Evolutionary conservation across 37 sponge, comb jelly and placozoan species (phyloP), one percentile per base, ranked within the genome.

Genomic region (Lycopodina hypogea): DNA sequence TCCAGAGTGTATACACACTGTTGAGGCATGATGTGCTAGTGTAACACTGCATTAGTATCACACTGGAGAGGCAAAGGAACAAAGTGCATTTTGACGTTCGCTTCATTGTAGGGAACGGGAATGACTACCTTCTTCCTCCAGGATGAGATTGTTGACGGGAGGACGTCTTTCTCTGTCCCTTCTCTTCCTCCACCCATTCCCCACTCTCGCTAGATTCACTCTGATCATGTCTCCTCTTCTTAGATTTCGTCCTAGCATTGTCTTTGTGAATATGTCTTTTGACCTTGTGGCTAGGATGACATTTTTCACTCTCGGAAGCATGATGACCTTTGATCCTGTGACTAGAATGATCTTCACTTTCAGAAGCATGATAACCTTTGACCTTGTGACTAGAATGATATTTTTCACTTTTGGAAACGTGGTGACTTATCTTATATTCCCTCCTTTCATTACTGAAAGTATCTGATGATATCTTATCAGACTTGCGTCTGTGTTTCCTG

Each of bases 401-500:
- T 70, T 40, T 70, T 22, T 45, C 28, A 41, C 71, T 70, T 2
- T 28, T 24, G 33, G n/a, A 29, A 18, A 55, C 58, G 22, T n/a
- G 11, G 11, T 42, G 50, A 1, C 35, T 36, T 26, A 35, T 3
- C 77, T 40, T 58, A 4, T 50, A 15, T 56, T 70, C 66, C 65
- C 55, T 77, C 53, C 33, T 50, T 66, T 51, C 71, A 69, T 71
- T 26, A 56, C 50, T 34, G 56, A 19, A 32, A 24, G 68, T 55
- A 58, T 68, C 84, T 53, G 74, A 60, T 53, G 74, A 60, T 11
- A 72, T 6, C 29, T 59, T 59, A 11, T 35, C 23, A n/a, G 12
- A 28, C 53, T 36, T 55, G 18, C 26, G 11, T 67, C 52, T 67
- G 4, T 1, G 19, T 12, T 42, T 68, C 38, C 23, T 68, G 59